Evolutionary conservation across 2,797 vertebrate species (phyloP).

Genomic region (Craterocephalus amniculus): DNA sequence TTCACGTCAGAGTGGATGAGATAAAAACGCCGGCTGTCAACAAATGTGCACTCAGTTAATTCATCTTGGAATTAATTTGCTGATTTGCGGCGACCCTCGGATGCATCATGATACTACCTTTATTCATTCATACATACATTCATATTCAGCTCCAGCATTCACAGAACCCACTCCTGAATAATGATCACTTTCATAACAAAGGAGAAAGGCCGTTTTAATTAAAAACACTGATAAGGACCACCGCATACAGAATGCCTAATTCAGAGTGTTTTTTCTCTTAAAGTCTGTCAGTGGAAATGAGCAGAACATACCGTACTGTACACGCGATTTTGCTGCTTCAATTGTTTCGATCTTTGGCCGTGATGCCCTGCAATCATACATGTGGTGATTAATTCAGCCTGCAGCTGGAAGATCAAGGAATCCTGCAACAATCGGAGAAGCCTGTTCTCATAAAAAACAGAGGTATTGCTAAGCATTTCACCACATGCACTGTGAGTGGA

Average conservation of each 20-base stretch:
- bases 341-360: not conserved
- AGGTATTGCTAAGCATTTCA: not conserved
- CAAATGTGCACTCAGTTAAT: not conserved
- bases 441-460: too few relatives aligned
- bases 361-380: not conserved
- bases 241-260: not conserved
- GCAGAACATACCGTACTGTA: not conserved
- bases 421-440: not conserved
- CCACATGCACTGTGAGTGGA: too few relatives aligned
- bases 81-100: constrained; percentile 24
- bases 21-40: not conserved
- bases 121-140: constrained; percentile 1
- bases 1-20: constrained; percentile 7
- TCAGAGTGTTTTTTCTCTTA: not conserved
- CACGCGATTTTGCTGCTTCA: not conserved
- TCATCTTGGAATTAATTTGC: not conserved
- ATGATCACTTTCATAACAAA: not conserved
- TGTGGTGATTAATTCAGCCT: not conserved
- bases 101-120: not conserved
- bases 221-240: constrained; percentile 4
- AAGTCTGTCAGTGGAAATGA: not conserved
- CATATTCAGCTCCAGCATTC: not conserved
- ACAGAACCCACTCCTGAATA: not conserved
- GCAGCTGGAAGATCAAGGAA: not conserved
- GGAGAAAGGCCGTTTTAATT: not conserved